These are phyloP conservation scores for Cerceris ruficornis DNA, from an alignment of 2,888 invertebrate species.

Conservation along the genomic window DNA sequence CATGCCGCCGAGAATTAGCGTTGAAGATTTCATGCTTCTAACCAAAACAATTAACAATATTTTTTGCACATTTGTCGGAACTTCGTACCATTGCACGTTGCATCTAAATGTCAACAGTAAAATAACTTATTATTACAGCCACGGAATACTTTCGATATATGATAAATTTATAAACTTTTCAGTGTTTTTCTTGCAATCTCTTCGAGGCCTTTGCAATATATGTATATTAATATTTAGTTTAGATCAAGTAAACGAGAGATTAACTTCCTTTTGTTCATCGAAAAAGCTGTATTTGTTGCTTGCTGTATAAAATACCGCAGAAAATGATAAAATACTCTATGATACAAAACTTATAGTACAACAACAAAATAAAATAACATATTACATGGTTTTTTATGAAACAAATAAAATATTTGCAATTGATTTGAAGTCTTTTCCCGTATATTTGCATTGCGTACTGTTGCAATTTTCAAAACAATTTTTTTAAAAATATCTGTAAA, in stretches of 20 bases:
- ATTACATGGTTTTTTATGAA: background rate
- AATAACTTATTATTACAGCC: background rate
- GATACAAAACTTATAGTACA: background rate
- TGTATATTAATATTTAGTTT: too few relatives aligned
- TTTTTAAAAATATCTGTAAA: background rate
- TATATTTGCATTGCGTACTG: background rate
- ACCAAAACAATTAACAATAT: slow-evolving; percentile 7
- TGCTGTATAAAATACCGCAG: background rate
- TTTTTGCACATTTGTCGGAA: slow-evolving; percentile 14
- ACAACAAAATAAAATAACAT: background rate
- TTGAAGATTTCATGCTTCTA: background rate
- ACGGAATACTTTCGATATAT: background rate
- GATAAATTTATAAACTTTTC: background rate
- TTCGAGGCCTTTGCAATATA: background rate
- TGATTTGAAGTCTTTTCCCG: background rate
- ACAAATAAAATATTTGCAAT: background rate
- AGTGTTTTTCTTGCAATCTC: background rate
- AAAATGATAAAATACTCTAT: background rate
- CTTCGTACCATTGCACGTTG: slow-evolving; percentile 15
- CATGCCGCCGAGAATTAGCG: background rate
- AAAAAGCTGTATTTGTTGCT: background rate
- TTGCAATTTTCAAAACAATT: background rate
- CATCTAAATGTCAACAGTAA: slow-evolving; percentile 9
- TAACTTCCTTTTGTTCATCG: background rate
- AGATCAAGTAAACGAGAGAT: too few relatives aligned